Evolutionary conservation across 2,797 vertebrate species (phyloP).

Genomic region (Coranthus polyacanthus): DNA sequence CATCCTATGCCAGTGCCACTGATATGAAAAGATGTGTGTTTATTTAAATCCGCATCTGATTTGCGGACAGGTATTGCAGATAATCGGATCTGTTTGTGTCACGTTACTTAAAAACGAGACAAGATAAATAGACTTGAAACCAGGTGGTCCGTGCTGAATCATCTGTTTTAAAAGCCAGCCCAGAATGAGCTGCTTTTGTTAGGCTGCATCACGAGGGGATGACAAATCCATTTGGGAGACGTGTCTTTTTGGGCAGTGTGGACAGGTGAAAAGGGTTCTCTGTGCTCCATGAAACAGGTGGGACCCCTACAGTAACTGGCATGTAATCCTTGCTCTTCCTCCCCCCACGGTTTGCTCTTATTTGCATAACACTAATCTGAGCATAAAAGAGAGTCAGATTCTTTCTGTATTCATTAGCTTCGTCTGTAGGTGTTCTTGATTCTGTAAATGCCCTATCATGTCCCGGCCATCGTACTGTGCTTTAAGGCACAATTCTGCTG

Average conservation of each 20-base stretch:
- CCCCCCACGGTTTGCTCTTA: constrained; percentile 37
- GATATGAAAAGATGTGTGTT: constrained; percentile 36
- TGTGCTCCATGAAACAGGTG: constrained; percentile 79
- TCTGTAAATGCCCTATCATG: constrained; percentile 54
- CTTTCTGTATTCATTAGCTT: constrained; percentile 67
- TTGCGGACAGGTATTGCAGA: constrained; percentile 15
- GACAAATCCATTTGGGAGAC: constrained; percentile 34
- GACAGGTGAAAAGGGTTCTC: constrained; percentile 71
- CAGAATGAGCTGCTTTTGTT: constrained; percentile 35
- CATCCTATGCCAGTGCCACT: constrained; percentile 4
- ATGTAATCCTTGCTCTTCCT: constrained; percentile 47
- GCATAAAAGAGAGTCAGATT: constrained; percentile 65
- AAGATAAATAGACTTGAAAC: constrained; percentile 31
- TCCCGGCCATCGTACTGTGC: constrained; percentile 49
- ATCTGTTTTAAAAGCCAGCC: constrained; percentile 48
- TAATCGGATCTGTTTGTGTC: constrained; percentile 28
- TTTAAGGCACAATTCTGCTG: constrained; percentile 59
- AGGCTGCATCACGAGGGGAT: constrained; percentile 20
- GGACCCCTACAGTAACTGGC: constrained; percentile 72
- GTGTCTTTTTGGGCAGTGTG: constrained; percentile 31
- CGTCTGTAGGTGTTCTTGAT: constrained; percentile 59
- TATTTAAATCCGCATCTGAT: constrained; percentile 62
- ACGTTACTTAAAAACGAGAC: constrained; percentile 27
- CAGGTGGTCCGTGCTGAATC: constrained; percentile 52
- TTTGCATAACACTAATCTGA: constrained; percentile 76